Conservation (phyloP, 2,113 vertebrate species). For the Capreolus pygargus region DNA sequence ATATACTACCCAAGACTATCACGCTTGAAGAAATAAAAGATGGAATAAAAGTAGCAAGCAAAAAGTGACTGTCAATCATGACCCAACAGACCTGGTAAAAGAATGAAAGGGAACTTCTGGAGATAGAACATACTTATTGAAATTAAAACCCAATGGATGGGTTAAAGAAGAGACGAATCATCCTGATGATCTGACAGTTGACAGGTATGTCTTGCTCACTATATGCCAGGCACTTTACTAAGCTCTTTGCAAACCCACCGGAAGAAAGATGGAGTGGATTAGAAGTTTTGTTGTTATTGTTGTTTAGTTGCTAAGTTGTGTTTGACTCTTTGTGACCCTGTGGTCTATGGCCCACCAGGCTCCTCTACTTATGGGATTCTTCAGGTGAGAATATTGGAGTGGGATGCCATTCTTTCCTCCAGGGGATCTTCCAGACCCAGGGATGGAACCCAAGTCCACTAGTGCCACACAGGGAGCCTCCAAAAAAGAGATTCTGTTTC, state of each 20-base stretch:
- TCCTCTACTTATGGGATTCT: not conserved
- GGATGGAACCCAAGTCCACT: not conserved
- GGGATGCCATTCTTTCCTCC: not conserved
- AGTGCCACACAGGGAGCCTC: rapidly evolving
- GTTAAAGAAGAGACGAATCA: not conserved
- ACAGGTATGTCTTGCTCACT: not conserved
- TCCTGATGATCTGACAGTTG: not conserved
- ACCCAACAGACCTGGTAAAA: not conserved
- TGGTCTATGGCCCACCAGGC: not conserved
- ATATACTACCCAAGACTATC: not conserved
- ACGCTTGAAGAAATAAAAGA: not conserved
- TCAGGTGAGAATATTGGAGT: not conserved
- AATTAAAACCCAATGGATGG: not conserved
- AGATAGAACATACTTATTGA: not conserved
- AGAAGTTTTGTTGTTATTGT: not conserved
- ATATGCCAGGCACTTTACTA: not conserved
- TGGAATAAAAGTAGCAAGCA: not conserved
- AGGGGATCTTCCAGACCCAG: not conserved
- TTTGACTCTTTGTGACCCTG: not conserved
- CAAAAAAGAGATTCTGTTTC: not conserved
- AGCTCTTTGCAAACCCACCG: not conserved
- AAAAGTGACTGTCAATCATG: not conserved
- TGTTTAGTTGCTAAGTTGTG: not conserved
- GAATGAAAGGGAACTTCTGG: not conserved
- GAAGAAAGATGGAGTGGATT: not conserved